Conservation (phyloP, 1,140 invertebrate genomes). For the Papilio glaucus region DNA sequence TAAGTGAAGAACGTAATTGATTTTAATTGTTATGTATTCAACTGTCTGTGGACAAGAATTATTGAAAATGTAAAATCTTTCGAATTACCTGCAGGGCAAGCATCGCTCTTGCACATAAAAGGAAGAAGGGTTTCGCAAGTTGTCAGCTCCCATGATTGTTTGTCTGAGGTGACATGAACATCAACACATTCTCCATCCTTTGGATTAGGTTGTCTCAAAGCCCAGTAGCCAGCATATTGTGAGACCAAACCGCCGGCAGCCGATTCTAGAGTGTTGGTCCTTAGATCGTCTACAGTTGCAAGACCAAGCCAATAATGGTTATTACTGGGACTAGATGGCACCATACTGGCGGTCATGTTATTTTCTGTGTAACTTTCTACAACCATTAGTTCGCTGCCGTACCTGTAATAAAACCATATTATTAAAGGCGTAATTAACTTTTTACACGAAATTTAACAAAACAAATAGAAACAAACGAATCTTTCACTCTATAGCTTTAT, state of each 20-base stretch:
- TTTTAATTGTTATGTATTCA: constrained; percentile 1
- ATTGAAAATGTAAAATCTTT: background rate
- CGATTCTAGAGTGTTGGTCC: constrained; percentile 96
- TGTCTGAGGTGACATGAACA: constrained; percentile 88
- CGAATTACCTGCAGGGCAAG: constrained; percentile 93
- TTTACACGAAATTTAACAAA: no score
- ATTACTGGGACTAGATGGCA: constrained; percentile 84
- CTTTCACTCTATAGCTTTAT: no score
- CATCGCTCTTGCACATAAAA: constrained; percentile 95
- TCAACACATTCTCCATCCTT: constrained; percentile 94
- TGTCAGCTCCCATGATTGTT: constrained; percentile 95
- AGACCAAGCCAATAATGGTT: constrained; percentile 94
- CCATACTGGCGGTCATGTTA: constrained; percentile 93
- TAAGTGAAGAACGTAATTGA: background rate
- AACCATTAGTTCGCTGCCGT: constrained; percentile 95
- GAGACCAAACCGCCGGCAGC: constrained; percentile 95
- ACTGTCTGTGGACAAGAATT: constrained; percentile 9
- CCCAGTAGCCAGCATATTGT: constrained; percentile 97
- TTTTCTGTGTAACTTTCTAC: constrained; percentile 95
- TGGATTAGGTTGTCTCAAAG: constrained; percentile 93
- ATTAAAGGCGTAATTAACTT: no score
- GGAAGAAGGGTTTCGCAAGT: constrained; percentile 96
- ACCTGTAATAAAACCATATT: constrained; percentile 84
- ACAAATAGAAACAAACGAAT: no score
- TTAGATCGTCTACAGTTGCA: constrained; percentile 94